Evolutionary conservation across 1,140 invertebrate genomes (phyloP), one percentile per base, ranked within the genome.

Genomic region (Paraescarpia echinospica): DNA sequence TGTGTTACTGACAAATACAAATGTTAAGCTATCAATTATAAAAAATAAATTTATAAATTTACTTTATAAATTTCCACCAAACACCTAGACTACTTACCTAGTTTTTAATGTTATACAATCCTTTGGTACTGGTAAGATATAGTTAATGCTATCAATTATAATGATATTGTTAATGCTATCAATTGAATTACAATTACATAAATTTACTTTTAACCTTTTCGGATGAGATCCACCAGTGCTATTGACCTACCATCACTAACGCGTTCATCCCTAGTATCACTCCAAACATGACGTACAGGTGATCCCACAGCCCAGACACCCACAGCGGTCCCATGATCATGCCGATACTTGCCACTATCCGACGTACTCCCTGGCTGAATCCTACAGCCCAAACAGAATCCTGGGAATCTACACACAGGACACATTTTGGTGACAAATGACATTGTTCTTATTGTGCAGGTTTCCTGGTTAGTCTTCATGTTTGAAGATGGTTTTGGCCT

Each of bases 241-340:
- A 27, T 77, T 77, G 18, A 93, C 94, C 93, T 93, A 95, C 94
- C 93, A 95, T 89, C 31, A 94, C 94, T 31, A 95, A 91, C 31
- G 91, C 91, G 27, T 95, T 92, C 0, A 95, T 41, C 12, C 94
- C 94, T 9, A 95, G 92, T 93, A 94, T 94, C 0, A 94, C 95
- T 35, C 94, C 95, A 92, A 95, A 93, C 93, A 95, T 94, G 18
- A 95, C 5, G 92, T 94, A 94, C 33, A 94, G 94, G 90, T 93
- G 90, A 8, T 93, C 91, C 14, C 94, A 41, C 14, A 94, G 92
- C 35, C 94, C 94, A 1, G 94, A 94, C 18, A 94, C 94, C 95
- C 95, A 95, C 34, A 95, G 93, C 31, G 95, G 95, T 1, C 93
- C 95, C 8, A 95, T 51, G 18, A 95, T 95, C 22, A 94, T 94